Conservation (phyloP, 2,888 invertebrate species). For the Scaptomyza parva region DNA sequence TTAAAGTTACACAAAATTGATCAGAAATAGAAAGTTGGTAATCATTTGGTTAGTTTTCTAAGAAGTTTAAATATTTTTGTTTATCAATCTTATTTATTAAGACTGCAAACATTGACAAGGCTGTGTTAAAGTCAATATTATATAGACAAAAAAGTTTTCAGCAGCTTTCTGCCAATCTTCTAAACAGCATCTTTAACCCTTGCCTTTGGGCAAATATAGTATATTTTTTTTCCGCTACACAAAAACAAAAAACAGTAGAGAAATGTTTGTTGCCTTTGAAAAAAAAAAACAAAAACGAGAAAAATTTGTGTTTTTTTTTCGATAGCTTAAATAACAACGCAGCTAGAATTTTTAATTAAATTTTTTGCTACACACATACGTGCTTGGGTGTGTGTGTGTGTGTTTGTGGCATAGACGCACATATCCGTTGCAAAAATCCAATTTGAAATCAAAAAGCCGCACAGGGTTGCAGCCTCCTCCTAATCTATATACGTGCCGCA, state of each 20-base stretch:
- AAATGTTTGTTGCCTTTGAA: neutral
- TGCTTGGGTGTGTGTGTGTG: constrained; percentile 15
- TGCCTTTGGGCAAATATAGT: neutral
- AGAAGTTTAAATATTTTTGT: neutral
- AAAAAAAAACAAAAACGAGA: neutral
- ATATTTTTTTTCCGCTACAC: neutral
- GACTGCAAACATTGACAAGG: neutral
- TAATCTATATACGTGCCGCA: constrained; percentile 42
- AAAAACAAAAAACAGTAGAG: too few relatives aligned
- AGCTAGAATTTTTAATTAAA: constrained; percentile 52
- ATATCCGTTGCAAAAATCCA: constrained; percentile 63
- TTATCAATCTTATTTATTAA: neutral
- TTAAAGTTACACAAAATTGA: neutral
- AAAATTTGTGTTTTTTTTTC: constrained; percentile 4
- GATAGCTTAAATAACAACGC: constrained; percentile 34
- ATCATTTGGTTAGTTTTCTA: too few relatives aligned
- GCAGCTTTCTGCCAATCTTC: too few relatives aligned
- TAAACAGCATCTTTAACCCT: neutral
- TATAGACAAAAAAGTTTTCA: neutral
- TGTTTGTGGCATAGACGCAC: constrained; percentile 17
- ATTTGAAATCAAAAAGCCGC: constrained; percentile 71
- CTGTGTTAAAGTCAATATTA: neutral
- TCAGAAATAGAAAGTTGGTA: neutral
- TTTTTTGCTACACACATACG: constrained; percentile 31
- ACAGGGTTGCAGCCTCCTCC: constrained; percentile 32